Evolutionary conservation across 2,113 vertebrate genomes (phyloP), one percentile per base, ranked within the genome.

Genomic region (Scortum barcoo): DNA sequence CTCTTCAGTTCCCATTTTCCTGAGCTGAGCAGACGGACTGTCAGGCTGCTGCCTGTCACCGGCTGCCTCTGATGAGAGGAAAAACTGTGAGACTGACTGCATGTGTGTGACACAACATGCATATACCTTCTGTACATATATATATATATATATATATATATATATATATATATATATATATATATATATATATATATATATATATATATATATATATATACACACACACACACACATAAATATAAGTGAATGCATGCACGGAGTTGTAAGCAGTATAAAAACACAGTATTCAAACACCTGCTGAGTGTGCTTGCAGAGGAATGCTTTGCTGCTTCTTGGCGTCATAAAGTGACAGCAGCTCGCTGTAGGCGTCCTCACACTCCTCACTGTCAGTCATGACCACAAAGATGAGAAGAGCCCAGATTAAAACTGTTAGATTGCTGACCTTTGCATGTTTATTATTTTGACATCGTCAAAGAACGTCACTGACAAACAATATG

Each of bases 281-380:
- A 67, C 51, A 46, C 16, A 69, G 60, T 50, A 78, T 84, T 79
- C 53, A 76, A 78, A 67, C 89, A 91, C 94, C 93, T 91, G 93
- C 81, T 88, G 86, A 58, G 74, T 46, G 61, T 38, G 63, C 88
- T 84, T 68, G 80, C 54, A n/a, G 72, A 75, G 10, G 86, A 87
- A 82, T 60, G 72, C 72, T 69, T 72, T 91, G 91, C 40, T 85
- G 88, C 79, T 81, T 87, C 85, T 88, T 89, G 5, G 74, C 82
- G 9, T 92, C 86, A 26, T 84, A 63, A 76, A 97, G 92, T 0
- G 92, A 91, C 26, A 97, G 92, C 38, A 99, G 94, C 24, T 93
- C 91, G 1, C 91, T 67, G 0, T 95, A 97, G 6, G 95, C 95
- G n/a, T 95, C 96, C 63, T 96, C 94, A 51, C 96, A 96, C 79